Evolutionary conservation across 2,797 vertebrate genomes (phyloP), one percentile per base, ranked within the genome.

Genomic region (Anguilla pacifica): DNA sequence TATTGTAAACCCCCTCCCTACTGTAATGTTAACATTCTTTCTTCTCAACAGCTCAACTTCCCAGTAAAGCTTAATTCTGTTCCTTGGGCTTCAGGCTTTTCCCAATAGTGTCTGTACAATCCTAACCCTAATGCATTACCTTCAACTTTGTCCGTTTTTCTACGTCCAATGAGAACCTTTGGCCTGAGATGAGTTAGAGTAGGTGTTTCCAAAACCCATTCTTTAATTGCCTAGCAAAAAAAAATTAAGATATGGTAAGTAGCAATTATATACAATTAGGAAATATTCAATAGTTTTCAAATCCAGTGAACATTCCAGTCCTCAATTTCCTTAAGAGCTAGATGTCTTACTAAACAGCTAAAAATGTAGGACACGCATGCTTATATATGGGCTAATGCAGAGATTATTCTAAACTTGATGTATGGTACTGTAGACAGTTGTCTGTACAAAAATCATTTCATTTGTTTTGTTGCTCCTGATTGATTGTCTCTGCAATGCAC

Each of bases 151-250:
- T 70, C 85, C 25, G 85, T 85, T 70, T 70, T 85, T 70, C 85
- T 85, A 46, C 85, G 85, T 49, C 85, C 85, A 46, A 85, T 85
- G 31, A 85, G 85, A 70, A 85, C 85, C 22, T 15, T 39, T 22
- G 85, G 85, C n/a, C 57, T 72, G 22, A 85, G 85, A 64, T 85
- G 85, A 46, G 85, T 61, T n/a, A 85, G 61, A 49, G 35, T 39
- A 64, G 85, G 61, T 43, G 85, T 85, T 28, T 85, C 85, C 85
- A 85, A 49, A 11, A 85, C 61, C 85, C 85, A 85, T 15, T 70
- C 57, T 70, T 85, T 70, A 67, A 85, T 49, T 22, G 85, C 85
- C 85, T 85, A 49, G 31, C 46, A 25, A 85, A 70, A 13, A 31
- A 67, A n/a, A 70, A 46, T 79, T 7, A 79, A 43, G 39, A 79